Evolutionary conservation across 2,888 invertebrate genomes (phyloP), one percentile per base, ranked within the genome.

Genomic region (Parthenolecanium corni): DNA sequence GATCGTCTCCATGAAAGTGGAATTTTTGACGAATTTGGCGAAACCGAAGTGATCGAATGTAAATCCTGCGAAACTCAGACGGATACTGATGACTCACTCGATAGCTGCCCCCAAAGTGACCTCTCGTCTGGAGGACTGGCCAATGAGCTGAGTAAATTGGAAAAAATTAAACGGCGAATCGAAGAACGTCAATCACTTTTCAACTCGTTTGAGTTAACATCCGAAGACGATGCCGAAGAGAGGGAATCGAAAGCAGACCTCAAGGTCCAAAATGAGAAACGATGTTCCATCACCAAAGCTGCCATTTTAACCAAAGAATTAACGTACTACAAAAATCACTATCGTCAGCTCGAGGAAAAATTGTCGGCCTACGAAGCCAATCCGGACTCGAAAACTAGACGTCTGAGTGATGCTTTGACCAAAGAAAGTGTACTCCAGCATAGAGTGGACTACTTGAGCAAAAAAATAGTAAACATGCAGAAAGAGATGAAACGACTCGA

Each of bases 1-100:
- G 80, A 76, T 69, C 76, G 82, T 69, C 75, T 85, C 25, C 84
- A 84, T 70, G 85, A 85, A 70, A 85, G 85, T 69, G 85, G 85
- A 24, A 85, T 85, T 67, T 85, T 85, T 69, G 85, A 66, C 54
- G 66, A 66, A 44, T 64, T 65, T 18, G 46, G 62, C 47, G 64
- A 66, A 14, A 42, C 52, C 11, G 66, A 66, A 18, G 20, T 25
- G 21, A 44, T 47, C 53, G 63, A 63, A 47, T 25, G 46, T 1
- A 52, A 53, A 42, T 52, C 52, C 11, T 52, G 20, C 18, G 52
- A 62, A 58, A 58, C 49, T 9, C 58, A 49, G 38, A 58, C 58
- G 36, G 58, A 58, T n/a, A 21, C 47, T n/a, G 31, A 31, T 21
- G 36, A n/a, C 6, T 49, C 24, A 31, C 21, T 47, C 12, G 24